Percentiles rank a stretch among this genome's conserved stretches.
Conservation (phyloP, 2,797 vertebrate species). For the Eurystomus glaucurus region DNA sequence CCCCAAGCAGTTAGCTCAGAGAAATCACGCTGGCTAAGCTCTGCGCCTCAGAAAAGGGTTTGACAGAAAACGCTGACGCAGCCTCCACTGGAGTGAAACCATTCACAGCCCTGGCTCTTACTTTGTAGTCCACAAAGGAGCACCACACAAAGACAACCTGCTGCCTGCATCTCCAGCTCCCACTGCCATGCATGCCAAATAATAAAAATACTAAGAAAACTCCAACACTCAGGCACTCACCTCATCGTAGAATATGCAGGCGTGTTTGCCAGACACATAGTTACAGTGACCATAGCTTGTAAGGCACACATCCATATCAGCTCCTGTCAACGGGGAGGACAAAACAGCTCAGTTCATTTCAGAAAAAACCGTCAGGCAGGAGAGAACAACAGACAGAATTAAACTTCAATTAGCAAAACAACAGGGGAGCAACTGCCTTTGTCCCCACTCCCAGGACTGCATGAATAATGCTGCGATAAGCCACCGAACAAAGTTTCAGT, state of each 20-base stretch:
- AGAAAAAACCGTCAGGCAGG: constrained; percentile 13
- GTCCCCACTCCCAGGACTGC: constrained; percentile 47
- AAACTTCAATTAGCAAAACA: constrained; percentile 76
- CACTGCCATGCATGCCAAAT: background rate
- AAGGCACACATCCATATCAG: constrained; percentile 99
- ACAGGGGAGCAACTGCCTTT: constrained; percentile 75
- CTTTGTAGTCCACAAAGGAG: constrained; percentile 57
- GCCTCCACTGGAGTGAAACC: constrained; percentile 32
- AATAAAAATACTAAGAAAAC: background rate
- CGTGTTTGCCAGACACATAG: constrained; percentile 97
- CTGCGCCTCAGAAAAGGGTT: constrained; percentile 31
- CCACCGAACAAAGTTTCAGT: constrained; percentile 42
- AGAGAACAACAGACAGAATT: constrained; percentile 64
- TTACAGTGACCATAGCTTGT: constrained; percentile 98
- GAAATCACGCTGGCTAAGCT: constrained; percentile 23
- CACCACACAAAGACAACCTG: constrained; percentile 65
- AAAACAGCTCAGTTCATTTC: constrained; percentile 28
- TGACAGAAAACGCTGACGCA: constrained; percentile 54
- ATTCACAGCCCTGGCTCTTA: constrained; percentile 42
- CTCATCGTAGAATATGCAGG: constrained; percentile 99
- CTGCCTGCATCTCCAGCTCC: constrained; percentile 58
- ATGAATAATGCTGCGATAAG: constrained; percentile 71
- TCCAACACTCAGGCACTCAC: constrained; percentile 78
- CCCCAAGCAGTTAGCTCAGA: constrained; percentile 37
- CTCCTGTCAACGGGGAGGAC: constrained; percentile 85